Conservation (phyloP, 1,140 invertebrate species). For the Radopholus similis region DNA sequence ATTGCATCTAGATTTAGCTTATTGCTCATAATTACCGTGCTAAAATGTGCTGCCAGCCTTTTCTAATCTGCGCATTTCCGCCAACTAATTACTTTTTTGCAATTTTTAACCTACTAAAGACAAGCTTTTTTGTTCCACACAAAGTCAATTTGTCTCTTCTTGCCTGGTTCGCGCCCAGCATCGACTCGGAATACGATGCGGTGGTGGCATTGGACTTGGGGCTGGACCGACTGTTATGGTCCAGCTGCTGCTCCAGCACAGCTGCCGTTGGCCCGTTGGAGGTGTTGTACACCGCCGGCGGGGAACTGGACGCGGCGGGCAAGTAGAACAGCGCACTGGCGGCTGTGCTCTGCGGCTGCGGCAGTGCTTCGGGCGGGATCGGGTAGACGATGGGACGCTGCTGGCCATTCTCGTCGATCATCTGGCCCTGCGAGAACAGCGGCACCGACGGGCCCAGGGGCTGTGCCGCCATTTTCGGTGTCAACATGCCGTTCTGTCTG, state of each 20-base stretch:
- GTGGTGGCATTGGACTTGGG: constrained; percentile 12
- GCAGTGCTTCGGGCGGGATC: constrained; percentile 26
- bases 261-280: too few species aligned
- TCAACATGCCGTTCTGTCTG: too few species aligned
- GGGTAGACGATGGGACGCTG: constrained; percentile 36
- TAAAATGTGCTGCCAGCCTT: too few species aligned
- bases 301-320: constrained; percentile 4
- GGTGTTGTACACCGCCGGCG: not conserved
- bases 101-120: not conserved
- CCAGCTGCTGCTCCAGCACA: not conserved
- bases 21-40: too few species aligned
- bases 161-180: not conserved
- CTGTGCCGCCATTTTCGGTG: too few species aligned
- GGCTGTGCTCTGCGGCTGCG: not conserved
- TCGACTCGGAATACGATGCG: not conserved
- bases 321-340: not conserved
- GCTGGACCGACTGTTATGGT: constrained; percentile 7
- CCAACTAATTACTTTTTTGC: too few species aligned
- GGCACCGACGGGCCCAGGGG: too few species aligned
- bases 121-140: too few species aligned
- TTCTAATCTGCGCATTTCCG: too few species aligned
- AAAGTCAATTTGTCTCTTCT: not conserved
- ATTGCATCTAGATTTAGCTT: too few species aligned
- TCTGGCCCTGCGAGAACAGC: constrained; percentile 36
- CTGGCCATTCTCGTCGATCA: constrained; percentile 32